Conservation (phyloP, 2,113 vertebrate genomes). For the Bucco capensis region DNA sequence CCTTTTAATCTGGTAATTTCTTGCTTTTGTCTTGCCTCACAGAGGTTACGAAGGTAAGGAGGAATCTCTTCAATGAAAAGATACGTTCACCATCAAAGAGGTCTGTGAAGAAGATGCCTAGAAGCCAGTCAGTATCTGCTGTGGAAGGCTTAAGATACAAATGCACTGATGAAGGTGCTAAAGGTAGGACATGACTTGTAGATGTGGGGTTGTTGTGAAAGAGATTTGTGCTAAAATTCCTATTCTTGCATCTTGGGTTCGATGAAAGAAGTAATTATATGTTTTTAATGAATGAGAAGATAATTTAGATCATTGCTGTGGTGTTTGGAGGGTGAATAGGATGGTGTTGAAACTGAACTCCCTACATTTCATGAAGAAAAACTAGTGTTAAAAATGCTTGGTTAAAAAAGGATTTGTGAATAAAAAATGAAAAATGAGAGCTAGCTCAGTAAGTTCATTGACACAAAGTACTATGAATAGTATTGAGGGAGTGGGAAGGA, state of each 20-base stretch:
- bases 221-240: neutral
- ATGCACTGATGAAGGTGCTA: conserved; percentile 57
- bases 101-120: conserved; percentile 73
- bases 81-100: conserved; percentile 78
- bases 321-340: neutral
- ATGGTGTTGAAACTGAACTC: neutral
- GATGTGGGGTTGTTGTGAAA: neutral
- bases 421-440: neutral
- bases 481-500: neutral
- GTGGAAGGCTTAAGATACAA: conserved; percentile 82
- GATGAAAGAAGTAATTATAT: neutral
- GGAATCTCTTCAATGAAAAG: conserved; percentile 91
- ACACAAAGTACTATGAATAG: neutral
- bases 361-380: neutral
- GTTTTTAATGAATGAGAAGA: neutral
- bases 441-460: neutral
- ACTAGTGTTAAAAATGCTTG: neutral
- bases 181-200: conserved; percentile 40
- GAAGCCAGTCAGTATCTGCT: conserved; percentile 88
- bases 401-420: neutral
- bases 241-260: neutral
- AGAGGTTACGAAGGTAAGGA: conserved; percentile 95
- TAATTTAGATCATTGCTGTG: neutral
- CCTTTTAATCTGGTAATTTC: neutral
- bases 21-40: conserved; percentile 1